Base-by-base conservation (phyloP, 2,797 vertebrate genomes). In the Hephaestus fuliginosus region DNA sequence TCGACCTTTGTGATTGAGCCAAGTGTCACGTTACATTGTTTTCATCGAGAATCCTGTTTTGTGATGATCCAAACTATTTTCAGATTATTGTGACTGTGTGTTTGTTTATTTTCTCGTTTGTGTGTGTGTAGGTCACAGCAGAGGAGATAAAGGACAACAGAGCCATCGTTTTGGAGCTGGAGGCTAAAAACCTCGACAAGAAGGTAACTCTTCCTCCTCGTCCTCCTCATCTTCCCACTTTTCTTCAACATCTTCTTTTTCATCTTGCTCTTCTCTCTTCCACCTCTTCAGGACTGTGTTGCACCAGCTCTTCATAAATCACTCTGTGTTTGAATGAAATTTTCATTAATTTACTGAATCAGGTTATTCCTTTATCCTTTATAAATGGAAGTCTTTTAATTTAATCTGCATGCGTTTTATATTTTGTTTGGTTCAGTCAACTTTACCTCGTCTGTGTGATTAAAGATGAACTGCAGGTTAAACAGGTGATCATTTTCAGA, bases 101-200 rank as follows among this genome's bases (percentile, higher is more conserved):
- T 63, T 39, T 56, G 25, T 72, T 17, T 57, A 5, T 84, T 43
- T 67, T 4, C 7, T 25, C 25, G 25, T 83, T 13, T 56, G 14
- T 85, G 13, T 70, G 55, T 72, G 36, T 87, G 22, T 64, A 98
- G 97, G 80, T 99, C 83, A 92, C 94, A 36, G 97, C 97, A 56
- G 97, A 98, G 74, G 97, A 99, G 91, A 89, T 99, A 22, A 98
- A 96, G 81, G 97, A 98, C 89, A 97, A 95, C 77, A 95, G 96
- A 82, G 90, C 95, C 78, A 94, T 98, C 22, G 93, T 92, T 69
- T 75, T 99, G 88, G 97, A 99, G 81, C 63, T 96, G n/a, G 97
- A 97, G 84, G 98, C 97, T 65, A 96, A 89, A 92, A 97, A 96
- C 76, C 93, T 99, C 44, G 97, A 99, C 85, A 98, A 98, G 80